Evolutionary conservation across 2,797 vertebrate species (phyloP).

Genomic region (Ceyx erithaca): DNA sequence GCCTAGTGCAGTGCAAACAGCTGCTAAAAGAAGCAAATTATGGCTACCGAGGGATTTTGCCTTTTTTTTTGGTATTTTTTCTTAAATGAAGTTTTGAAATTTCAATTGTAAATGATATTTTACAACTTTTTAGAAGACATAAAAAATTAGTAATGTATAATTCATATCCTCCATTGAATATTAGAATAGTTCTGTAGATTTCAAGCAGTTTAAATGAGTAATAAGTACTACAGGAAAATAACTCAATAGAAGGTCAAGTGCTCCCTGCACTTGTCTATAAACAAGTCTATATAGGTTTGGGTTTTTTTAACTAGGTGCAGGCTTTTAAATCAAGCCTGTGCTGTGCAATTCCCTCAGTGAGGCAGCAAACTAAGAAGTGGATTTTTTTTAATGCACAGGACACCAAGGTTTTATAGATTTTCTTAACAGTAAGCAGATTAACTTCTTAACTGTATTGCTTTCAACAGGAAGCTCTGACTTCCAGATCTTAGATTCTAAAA

Average conservation of each 20-base stretch:
- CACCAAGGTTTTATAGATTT: slow-evolving; percentile 30
- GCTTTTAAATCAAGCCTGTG: neutral
- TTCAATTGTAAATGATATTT: neutral
- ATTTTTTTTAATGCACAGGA: neutral
- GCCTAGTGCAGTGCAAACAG: neutral
- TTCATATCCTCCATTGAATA: neutral
- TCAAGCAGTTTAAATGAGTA: neutral
- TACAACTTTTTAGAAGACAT: neutral
- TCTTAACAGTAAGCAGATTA: slow-evolving; percentile 41
- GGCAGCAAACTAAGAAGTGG: neutral
- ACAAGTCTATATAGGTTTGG: neutral
- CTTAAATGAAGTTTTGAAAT: neutral
- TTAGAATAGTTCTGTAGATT: neutral
- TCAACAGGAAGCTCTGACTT: slow-evolving; percentile 52
- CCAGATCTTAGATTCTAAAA: slow-evolving; percentile 56
- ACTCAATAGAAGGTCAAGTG: neutral
- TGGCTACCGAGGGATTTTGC: neutral
- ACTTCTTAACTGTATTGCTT: slow-evolving; percentile 54
- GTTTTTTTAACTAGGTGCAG: neutral
- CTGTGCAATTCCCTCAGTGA: neutral
- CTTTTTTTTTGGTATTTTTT: neutral
- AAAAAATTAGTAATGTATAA: neutral
- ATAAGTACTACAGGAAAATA: neutral
- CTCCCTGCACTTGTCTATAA: neutral
- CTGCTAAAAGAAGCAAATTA: neutral